Evolutionary conservation across 2,797 vertebrate species (phyloP).

Genomic region (Hafferia zeledoni): DNA sequence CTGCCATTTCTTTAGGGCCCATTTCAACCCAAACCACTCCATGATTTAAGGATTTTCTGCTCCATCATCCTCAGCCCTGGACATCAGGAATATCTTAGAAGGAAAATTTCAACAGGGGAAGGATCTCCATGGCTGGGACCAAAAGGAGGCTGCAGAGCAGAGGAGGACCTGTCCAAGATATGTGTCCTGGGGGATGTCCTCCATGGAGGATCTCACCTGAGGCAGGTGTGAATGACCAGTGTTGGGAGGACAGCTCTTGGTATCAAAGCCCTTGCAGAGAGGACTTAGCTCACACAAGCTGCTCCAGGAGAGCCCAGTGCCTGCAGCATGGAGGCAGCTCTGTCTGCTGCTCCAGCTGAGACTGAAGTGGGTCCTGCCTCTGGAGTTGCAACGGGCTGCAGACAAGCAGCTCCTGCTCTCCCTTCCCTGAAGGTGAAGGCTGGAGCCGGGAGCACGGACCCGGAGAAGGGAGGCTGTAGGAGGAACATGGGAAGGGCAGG

Average conservation of each 20-base stretch:
- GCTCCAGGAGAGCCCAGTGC: background rate
- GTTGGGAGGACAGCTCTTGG: background rate
- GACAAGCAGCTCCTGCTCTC: background rate
- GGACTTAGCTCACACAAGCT: background rate
- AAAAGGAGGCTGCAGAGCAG: background rate
- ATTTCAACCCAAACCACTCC: background rate
- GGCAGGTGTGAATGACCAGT: background rate
- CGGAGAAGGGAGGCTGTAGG: background rate
- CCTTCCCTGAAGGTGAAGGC: background rate
- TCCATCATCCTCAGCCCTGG: background rate
- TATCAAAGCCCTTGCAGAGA: background rate
- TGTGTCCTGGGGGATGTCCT: background rate
- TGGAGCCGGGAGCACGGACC: background rate
- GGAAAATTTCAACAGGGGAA: background rate
- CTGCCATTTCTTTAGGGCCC: background rate
- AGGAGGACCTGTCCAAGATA: background rate
- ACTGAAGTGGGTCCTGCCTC: background rate
- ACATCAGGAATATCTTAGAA: rapidly evolving
- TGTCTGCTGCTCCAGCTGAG: background rate
- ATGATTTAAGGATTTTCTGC: background rate
- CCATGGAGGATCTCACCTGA: background rate
- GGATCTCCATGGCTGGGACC: background rate
- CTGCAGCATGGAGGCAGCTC: background rate
- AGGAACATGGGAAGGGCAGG: rapidly evolving
- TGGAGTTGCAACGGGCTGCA: background rate